Percentiles rank a stretch among this genome's conserved stretches.
Conservation (phyloP, 2,797 vertebrate genomes). For the Pygocentrus nattereri region DNA sequence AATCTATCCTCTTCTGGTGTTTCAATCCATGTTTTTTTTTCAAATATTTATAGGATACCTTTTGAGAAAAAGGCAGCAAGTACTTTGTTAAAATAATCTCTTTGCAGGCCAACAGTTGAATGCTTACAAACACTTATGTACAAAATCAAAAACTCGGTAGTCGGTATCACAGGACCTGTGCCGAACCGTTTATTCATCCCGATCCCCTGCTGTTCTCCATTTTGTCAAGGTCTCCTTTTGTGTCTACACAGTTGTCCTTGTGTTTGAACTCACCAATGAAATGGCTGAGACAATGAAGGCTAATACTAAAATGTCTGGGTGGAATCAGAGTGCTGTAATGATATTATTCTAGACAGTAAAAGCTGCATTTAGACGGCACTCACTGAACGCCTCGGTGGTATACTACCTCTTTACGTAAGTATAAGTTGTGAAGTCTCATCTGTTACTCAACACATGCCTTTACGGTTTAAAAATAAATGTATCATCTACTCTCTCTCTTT, state of each 20-base stretch:
- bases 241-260: neutral
- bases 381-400: neutral
- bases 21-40: too few relatives aligned
- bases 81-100: neutral
- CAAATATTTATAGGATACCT: too few relatives aligned
- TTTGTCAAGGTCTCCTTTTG: neutral
- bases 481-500: conserved; percentile 14
- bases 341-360: conserved; percentile 25
- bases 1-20: too few relatives aligned
- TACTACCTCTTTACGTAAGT: conserved; percentile 11
- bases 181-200: neutral
- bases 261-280: neutral
- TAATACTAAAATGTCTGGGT: conserved; percentile 24
- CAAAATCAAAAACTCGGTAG: neutral
- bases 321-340: conserved; percentile 12
- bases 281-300: neutral
- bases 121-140: neutral
- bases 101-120: neutral
- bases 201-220: neutral
- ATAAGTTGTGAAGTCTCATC: conserved; percentile 23
- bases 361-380: conserved; percentile 9
- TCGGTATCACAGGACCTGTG: neutral
- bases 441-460: neutral
- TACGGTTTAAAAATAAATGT: conserved; percentile 1
- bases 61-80: too few relatives aligned